Conservation (phyloP, 2,888 invertebrate species). For the Hydriomena furcata region DNA sequence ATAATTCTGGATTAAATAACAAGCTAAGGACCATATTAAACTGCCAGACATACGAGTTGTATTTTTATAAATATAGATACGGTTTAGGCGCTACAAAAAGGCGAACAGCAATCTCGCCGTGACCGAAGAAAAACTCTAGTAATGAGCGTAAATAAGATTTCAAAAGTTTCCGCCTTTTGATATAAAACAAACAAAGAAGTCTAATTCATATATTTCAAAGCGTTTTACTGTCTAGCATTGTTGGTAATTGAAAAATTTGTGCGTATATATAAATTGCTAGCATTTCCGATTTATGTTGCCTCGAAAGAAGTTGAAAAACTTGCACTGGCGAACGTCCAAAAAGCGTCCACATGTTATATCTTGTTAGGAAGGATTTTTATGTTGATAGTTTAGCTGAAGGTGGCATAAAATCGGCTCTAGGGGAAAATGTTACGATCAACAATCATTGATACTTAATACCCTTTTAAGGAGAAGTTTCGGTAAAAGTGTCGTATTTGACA, state of each 20-base stretch:
- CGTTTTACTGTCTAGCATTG: conserved; percentile 39
- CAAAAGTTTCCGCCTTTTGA: conserved; percentile 62
- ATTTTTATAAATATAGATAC: conserved; percentile 4
- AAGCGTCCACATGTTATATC: too few species aligned
- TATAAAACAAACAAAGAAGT: conserved; percentile 66
- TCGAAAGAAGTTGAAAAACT: not conserved
- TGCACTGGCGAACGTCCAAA: too few species aligned
- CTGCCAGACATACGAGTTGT: too few species aligned
- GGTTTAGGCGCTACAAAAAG: conserved; percentile 39
- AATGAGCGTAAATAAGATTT: conserved; percentile 68
- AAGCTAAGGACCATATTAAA: too few species aligned
- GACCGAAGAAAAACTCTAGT: conserved; percentile 46
- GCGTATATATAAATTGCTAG: conserved; percentile 53
- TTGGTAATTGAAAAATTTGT: conserved; percentile 72
- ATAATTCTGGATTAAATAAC: too few species aligned
- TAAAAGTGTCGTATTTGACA: too few species aligned
- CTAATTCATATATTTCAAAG: conserved; percentile 64
- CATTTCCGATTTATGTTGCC: not conserved
- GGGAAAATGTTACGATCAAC: too few species aligned
- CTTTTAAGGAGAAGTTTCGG: too few species aligned
- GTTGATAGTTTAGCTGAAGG: too few species aligned
- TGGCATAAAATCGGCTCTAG: too few species aligned
- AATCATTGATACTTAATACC: too few species aligned
- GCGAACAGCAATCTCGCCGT: conserved; percentile 44
- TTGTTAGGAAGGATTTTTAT: too few species aligned